Base-by-base conservation (phyloP, 2,888 invertebrate species). In the Troilus luridus region DNA sequence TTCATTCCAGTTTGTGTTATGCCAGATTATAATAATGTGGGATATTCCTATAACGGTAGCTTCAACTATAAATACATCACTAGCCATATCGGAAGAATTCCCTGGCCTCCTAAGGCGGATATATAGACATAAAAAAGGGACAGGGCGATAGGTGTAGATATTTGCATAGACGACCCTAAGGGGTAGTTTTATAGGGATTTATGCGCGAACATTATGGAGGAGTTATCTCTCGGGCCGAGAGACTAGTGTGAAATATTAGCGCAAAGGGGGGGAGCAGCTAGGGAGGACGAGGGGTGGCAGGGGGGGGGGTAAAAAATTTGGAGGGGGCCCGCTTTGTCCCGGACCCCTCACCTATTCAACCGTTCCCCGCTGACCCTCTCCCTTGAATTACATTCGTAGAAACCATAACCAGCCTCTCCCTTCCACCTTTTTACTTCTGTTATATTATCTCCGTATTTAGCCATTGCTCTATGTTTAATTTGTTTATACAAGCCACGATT, bases 331-430 rank as follows among this genome's bases (percentile, higher is more conserved):
- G 10, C 72, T 91, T 19, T 91, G 91, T 92, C 91, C 88, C 77
- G 72, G 60, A 88, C 89, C 90, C 41, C 91, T 92, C 56, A 91
- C 81, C 94, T 94, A 94, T 72, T 88, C 72, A 58, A 59, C 24
- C 94, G 94, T 90, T 21, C 56, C 60, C 56, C 90, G 91, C 88
- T 90, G 90, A 24, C 90, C 91, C 91, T 90, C 89, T 89, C 90
- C 88, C 92, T 93, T 93, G 54, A 89, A 89, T 89, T 89, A 89
- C 89, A 89, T 64, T 89, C 89, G 64, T 62, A 89, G 89, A 89
- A 89, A 89, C 89, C 89, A 62, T 62, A 62, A 89, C 62, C 64
- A 54, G n/a, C 21, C 27, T 58, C 85, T 67, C 67, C 67, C 56
- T 21, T 85, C 85, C 85, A 54, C 54, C 41, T 56, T 56, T 85